These are phyloP conservation scores for Alligator sinensis DNA, from an alignment of 2,113 vertebrate species.

Conservation along the genomic window DNA sequence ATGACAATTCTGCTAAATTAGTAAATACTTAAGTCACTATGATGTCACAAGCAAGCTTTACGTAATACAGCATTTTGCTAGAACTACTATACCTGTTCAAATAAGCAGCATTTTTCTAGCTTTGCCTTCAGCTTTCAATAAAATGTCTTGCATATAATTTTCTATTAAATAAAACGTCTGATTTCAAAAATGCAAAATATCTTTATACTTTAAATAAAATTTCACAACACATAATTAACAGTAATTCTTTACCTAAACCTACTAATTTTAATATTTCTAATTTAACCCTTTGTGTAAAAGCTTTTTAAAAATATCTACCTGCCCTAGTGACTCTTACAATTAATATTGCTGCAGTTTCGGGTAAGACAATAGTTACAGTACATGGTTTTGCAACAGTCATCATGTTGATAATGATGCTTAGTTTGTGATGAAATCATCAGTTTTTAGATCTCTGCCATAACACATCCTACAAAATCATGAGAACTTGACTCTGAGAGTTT, in stretches of 20 bases:
- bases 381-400: slow-evolving; percentile 84
- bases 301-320: not conserved
- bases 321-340: slow-evolving; percentile 39
- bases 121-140: slow-evolving; percentile 30
- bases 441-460: slow-evolving; percentile 85
- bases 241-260: slow-evolving; percentile 35
- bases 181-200: slow-evolving; percentile 44
- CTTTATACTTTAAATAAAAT: not conserved
- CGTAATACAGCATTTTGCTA: slow-evolving; percentile 2
- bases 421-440: slow-evolving; percentile 85
- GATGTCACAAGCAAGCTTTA: slow-evolving; percentile 15
- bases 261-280: slow-evolving; percentile 31
- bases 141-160: slow-evolving; percentile 12
- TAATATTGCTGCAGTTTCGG: slow-evolving; percentile 63
- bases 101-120: slow-evolving; percentile 61
- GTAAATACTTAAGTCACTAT: not conserved
- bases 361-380: slow-evolving; percentile 75
- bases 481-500: slow-evolving; percentile 91
- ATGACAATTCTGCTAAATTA: slow-evolving; percentile 33
- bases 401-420: slow-evolving; percentile 80
- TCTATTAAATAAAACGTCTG: slow-evolving; percentile 27
- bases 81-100: slow-evolving; percentile 72
- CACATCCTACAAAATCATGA: slow-evolving; percentile 90
- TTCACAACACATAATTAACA: slow-evolving; percentile 13
- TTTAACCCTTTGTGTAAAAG: not conserved